Percentiles rank a stretch among this genome's conserved stretches.
phyloP scores from a whole-genome alignment of 2,113 vertebrate species.

The Caloenas nicobarica region DNA sequence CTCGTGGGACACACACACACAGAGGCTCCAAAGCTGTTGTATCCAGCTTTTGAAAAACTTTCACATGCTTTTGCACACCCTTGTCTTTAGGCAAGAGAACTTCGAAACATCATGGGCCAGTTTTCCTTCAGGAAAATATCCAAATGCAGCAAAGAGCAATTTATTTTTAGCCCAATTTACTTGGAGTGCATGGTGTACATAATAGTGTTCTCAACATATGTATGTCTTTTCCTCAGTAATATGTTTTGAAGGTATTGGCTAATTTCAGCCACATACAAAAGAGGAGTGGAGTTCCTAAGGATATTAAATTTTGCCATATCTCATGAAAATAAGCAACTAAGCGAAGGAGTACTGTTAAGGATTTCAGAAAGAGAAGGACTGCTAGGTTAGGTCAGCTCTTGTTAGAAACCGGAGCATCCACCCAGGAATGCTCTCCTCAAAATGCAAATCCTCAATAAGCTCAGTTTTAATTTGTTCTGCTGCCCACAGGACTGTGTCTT shows the following conservation, averaged over 20 bases:
- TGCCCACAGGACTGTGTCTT: background rate
- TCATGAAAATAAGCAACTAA: background rate
- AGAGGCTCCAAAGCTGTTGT: background rate
- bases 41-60: background rate
- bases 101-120: background rate
- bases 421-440: background rate
- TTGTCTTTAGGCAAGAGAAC: background rate
- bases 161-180: background rate
- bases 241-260: background rate
- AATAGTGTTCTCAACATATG: background rate
- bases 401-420: background rate
- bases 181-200: accelerated
- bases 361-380: background rate
- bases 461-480: background rate
- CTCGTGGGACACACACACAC: too few relatives aligned
- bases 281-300: background rate
- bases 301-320: background rate
- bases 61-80: background rate
- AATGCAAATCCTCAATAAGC: background rate
- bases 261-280: background rate
- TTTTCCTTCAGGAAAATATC: background rate
- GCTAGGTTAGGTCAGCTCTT: background rate
- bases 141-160: background rate
- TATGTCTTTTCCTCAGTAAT: background rate
- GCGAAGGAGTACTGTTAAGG: background rate